A percentile compares a stretch with the other conserved stretches of the same genome.
Conservation (phyloP, 2,113 vertebrate genomes). For the Petaurus breviceps region DNA sequence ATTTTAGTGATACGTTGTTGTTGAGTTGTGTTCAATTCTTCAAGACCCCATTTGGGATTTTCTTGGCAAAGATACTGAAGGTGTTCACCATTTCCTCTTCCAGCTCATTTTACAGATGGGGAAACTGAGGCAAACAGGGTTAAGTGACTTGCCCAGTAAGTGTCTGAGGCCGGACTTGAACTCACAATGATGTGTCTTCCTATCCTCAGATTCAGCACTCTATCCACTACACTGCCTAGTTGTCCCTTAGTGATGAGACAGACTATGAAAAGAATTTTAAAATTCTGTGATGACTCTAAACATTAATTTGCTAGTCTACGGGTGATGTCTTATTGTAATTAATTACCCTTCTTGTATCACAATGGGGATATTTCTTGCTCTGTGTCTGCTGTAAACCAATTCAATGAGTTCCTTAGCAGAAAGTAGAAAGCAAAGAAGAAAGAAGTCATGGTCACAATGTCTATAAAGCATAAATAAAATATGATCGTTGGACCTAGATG, state of each 20-base stretch:
- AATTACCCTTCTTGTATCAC: conserved; percentile 79
- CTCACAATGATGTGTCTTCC: neutral
- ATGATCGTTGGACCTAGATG: conserved; percentile 29
- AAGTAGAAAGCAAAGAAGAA: conserved; percentile 72
- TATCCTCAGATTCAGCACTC: neutral
- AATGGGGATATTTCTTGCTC: conserved; percentile 77
- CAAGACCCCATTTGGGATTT: neutral
- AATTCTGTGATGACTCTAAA: conserved; percentile 79
- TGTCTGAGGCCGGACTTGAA: neutral
- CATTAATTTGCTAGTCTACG: conserved; percentile 80
- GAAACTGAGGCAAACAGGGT: neutral
- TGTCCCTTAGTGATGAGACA: conserved; percentile 25
- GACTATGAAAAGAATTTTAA: conserved; percentile 62
- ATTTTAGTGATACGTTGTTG: conserved; percentile 75
- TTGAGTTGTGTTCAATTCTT: neutral
- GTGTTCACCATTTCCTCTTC: neutral
- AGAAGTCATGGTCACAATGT: conserved; percentile 45
- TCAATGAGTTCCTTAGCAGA: conserved; percentile 81
- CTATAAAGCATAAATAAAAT: conserved; percentile 75
- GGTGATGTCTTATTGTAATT: conserved; percentile 80
- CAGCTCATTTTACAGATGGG: neutral
- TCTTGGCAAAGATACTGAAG: neutral
- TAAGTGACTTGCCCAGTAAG: neutral
- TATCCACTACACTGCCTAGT: neutral
- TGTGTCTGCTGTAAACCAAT: conserved; percentile 76